Percentiles rank a stretch among this genome's conserved stretches.
Evolutionary conservation across 1,140 invertebrate species (phyloP).

Genomic region (Eriosoma lanigerum): DNA sequence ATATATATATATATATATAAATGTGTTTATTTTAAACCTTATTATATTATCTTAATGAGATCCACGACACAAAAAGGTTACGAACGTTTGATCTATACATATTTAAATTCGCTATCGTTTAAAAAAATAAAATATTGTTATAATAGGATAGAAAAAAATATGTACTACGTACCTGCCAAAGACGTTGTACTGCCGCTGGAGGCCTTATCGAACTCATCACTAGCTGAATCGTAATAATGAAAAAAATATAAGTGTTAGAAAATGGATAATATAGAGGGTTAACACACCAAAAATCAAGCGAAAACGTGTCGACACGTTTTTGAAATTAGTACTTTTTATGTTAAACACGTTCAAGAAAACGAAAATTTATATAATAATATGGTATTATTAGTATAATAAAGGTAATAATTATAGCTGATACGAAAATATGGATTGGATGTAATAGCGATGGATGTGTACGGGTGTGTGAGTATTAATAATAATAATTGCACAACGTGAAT

Average conservation of each 20-base stretch:
- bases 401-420: not conserved
- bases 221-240: conserved; percentile 53
- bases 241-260: conserved; percentile 51
- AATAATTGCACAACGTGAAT: too few relatives aligned
- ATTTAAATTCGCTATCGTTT: too few relatives aligned
- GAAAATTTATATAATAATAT: too few relatives aligned
- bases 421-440: not conserved
- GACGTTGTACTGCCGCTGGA: conserved; percentile 69
- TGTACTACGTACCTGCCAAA: conserved; percentile 66
- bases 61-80: too few relatives aligned
- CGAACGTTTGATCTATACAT: too few relatives aligned
- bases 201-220: conserved; percentile 69
- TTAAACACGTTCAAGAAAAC: too few relatives aligned
- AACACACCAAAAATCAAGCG: conserved; percentile 42
- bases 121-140: too few relatives aligned
- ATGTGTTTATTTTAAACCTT: too few relatives aligned
- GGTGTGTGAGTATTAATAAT: not conserved
- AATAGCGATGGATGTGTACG: not conserved
- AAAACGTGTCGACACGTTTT: conserved; percentile 12
- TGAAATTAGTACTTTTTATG: not conserved
- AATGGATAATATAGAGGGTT: conserved; percentile 10
- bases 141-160: conserved; percentile 52
- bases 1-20: too few relatives aligned
- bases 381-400: not conserved
- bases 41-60: too few relatives aligned